Evolutionary conservation across 2,888 invertebrate species (phyloP).

Genomic region (Pammene aurita): DNA sequence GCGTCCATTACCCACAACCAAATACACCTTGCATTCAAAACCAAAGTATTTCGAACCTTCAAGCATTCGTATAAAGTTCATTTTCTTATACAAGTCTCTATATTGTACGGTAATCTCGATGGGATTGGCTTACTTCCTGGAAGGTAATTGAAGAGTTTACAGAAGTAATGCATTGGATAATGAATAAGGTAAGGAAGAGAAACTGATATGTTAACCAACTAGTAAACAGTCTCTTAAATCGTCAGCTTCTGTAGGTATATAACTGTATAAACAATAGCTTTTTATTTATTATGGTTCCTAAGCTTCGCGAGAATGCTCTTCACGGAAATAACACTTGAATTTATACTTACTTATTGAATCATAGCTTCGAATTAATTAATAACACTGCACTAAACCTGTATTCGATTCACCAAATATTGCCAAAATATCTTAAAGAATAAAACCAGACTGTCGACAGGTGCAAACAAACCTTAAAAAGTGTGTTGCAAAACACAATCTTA

Average conservation of each 20-base stretch:
- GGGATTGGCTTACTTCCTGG: conserved; percentile 22
- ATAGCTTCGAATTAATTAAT: too few species aligned
- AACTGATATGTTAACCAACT: conserved; percentile 12
- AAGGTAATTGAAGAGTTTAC: conserved; percentile 30
- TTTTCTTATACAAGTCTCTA: not conserved
- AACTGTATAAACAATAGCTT: not conserved
- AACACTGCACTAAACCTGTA: conserved; percentile 1
- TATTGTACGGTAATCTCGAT: conserved; percentile 14
- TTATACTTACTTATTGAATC: too few species aligned
- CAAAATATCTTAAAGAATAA: conserved; percentile 32
- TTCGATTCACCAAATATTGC: conserved; percentile 22
- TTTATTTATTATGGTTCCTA: not conserved
- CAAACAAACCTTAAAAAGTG: not conserved
- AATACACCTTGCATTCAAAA: conserved; percentile 7
- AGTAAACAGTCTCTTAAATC: not conserved
- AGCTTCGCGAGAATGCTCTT: not conserved
- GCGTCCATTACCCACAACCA: conserved; percentile 24
- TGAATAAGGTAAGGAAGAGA: conserved; percentile 6
- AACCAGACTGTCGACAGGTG: conserved; percentile 27
- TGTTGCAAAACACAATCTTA: not conserved
- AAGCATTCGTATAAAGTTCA: not conserved
- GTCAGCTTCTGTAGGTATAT: not conserved
- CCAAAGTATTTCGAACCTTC: conserved; percentile 7
- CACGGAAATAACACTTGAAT: too few species aligned
- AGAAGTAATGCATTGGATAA: conserved; percentile 20